These are phyloP conservation scores for Sceliomorpha sp. DNA, from an alignment of 2,888 invertebrate species.

Conservation along the genomic window DNA sequence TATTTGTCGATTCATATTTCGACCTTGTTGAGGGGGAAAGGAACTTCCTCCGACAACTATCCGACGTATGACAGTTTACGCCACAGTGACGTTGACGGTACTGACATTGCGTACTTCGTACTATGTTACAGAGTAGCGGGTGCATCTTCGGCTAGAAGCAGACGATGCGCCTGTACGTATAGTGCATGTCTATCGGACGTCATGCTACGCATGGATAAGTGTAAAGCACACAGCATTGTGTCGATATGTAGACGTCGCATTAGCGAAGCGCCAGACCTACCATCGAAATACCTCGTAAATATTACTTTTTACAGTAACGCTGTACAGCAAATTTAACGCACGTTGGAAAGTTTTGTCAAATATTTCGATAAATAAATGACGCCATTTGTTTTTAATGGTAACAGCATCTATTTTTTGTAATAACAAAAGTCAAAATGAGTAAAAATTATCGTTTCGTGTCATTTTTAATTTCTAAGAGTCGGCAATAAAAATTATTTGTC, in stretches of 20 bases:
- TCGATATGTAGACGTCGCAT: constrained; percentile 42
- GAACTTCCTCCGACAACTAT: constrained; percentile 26
- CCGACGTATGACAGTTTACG: constrained; percentile 29
- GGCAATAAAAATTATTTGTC: too few relatives aligned
- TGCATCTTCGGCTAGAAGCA: constrained; percentile 40
- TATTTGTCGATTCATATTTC: constrained; percentile 42
- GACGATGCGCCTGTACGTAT: constrained; percentile 34
- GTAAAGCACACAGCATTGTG: constrained; percentile 42
- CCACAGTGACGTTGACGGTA: constrained; percentile 32
- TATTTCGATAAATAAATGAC: too few relatives aligned
- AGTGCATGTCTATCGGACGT: constrained; percentile 49
- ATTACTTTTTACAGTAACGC: constrained; percentile 15
- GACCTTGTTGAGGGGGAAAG: constrained; percentile 26
- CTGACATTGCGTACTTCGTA: constrained; percentile 43
- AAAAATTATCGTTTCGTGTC: too few relatives aligned
- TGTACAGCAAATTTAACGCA: constrained; percentile 4
- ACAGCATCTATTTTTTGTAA: too few relatives aligned
- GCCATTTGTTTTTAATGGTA: too few relatives aligned
- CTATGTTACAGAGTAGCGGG: constrained; percentile 36
- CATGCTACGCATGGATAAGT: constrained; percentile 49
- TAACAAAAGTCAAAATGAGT: too few relatives aligned
- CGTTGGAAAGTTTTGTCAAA: too few relatives aligned
- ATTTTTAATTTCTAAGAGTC: too few relatives aligned
- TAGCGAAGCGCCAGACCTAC: constrained; percentile 18
- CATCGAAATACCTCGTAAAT: constrained; percentile 40